Base-by-base conservation (phyloP, 2,888 invertebrate species). In the Megaustenia siamemsis region DNA sequence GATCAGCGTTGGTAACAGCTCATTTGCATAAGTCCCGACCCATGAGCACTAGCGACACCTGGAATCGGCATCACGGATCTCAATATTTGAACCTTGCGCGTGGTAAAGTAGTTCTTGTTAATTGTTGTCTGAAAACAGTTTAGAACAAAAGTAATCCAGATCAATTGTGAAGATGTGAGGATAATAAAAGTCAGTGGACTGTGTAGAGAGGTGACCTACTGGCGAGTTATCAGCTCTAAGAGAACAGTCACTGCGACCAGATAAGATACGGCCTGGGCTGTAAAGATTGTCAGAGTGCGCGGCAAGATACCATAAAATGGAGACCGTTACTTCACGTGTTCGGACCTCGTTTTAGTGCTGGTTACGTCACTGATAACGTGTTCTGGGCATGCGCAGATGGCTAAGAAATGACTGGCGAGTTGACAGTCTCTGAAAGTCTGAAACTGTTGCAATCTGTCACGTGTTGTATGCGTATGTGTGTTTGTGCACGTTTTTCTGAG, bases 11-110 rank as follows among this genome's bases (percentile, higher is more conserved):
- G 69, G 35, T 49, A 38, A 56, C 24, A 35, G 43, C 32, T 82
- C 73, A 82, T 82, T 82, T 82, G 82, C 82, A 82, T 82, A 82
- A 82, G 56, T 71, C 82, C 60, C 82, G 56, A 82, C 71, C 82
- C 82, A 71, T 40, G 73, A 71, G 60, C 82, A 82, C 71, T 82
- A 56, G 82, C 82, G 82, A 60, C 82, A 82, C 56, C 53, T 60
- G 10, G 73, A 28, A 10, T 18, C 53, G 73, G 40, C 69, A 71
- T 40, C n/a, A 0, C 35, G 49, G 21, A 35, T 35, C 38, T 69
- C 32, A 49, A 49, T 45, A 32, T 1, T 38, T 69, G 32, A 75
- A 63, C 60, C 43, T 82, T 75, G 21, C 73, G 82, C 82, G 63
- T 35, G 28, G 53, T 38, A 71, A 78, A 78, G 78, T 78, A 78